These are phyloP conservation scores for Zootermopsis nevadensis DNA, from an alignment of 2,888 invertebrate genomes.

Conservation along the genomic window DNA sequence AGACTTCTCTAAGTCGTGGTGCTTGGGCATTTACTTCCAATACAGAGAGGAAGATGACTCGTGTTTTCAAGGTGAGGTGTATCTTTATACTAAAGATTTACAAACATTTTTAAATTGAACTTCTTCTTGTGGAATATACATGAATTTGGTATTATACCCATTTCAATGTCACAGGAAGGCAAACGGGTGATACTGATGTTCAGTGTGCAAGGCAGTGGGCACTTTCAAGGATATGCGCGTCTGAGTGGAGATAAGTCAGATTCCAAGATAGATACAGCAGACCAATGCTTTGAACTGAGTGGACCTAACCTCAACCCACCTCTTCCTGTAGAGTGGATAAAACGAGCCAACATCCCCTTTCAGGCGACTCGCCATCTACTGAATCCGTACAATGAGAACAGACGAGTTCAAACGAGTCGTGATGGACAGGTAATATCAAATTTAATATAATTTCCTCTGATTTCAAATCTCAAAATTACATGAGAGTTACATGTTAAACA, in stretches of 20 bases:
- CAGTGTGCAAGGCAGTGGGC: conserved; percentile 67
- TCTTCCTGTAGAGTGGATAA: conserved; percentile 64
- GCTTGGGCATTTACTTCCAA: conserved; percentile 71
- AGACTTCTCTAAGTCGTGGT: conserved; percentile 68
- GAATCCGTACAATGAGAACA: conserved; percentile 70
- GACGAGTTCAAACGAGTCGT: conserved; percentile 67
- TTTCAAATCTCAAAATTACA: too few species aligned
- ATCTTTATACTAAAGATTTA: not conserved
- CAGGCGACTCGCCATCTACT: conserved; percentile 66
- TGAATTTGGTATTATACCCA: not conserved
- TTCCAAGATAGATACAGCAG: conserved; percentile 55
- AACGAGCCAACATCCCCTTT: conserved; percentile 64
- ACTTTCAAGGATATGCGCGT: conserved; percentile 65
- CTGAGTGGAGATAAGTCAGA: conserved; percentile 54
- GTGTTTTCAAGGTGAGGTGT: conserved; percentile 68
- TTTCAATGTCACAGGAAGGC: conserved; percentile 60
- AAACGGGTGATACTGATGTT: conserved; percentile 65
- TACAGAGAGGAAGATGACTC: conserved; percentile 72
- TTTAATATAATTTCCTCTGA: too few species aligned
- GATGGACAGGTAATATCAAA: conserved; percentile 68
- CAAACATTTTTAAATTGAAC: not conserved
- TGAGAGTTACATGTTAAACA: too few species aligned
- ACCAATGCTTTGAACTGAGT: conserved; percentile 60
- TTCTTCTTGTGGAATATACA: not conserved
- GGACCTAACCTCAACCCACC: conserved; percentile 59